Evolutionary conservation across 2,113 vertebrate genomes (phyloP).

Genomic region (Kobus ellipsiprymnus): DNA sequence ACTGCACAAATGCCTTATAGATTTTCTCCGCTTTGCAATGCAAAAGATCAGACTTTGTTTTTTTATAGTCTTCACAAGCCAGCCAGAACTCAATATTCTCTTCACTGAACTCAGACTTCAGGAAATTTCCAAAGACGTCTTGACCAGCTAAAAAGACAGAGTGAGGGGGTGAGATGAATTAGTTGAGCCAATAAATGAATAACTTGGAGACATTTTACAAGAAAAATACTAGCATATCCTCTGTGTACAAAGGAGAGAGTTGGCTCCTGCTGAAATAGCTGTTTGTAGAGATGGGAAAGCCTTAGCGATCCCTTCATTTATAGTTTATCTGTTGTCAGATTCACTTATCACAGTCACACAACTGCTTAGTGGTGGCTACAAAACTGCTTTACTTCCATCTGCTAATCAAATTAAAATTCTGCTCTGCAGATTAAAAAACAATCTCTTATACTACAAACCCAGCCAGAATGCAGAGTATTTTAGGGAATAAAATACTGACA

Average conservation of each 20-base stretch:
- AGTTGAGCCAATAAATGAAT: background rate
- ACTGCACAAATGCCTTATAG: conserved; percentile 87
- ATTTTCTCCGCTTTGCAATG: conserved; percentile 86
- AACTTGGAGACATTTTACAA: background rate
- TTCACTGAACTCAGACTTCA: conserved; percentile 93
- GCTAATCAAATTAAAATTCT: background rate
- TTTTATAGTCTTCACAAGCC: conserved; percentile 92
- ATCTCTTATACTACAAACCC: background rate
- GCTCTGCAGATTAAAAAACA: background rate
- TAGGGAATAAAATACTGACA: background rate
- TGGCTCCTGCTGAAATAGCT: background rate
- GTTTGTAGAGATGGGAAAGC: background rate
- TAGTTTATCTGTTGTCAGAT: background rate
- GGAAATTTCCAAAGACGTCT: conserved; percentile 86
- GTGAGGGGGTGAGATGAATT: background rate
- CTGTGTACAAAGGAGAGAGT: background rate
- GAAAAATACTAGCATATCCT: background rate
- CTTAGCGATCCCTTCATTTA: background rate
- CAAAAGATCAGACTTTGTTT: conserved; percentile 79
- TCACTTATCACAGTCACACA: background rate
- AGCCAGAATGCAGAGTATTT: background rate
- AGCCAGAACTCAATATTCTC: conserved; percentile 96
- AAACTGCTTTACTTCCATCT: background rate
- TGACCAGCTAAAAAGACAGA: conserved; percentile 80
- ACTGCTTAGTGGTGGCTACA: background rate